Base-by-base conservation (phyloP, 92 coral and sea anemone genomes). In the Phymanthus crucifer region DNA sequence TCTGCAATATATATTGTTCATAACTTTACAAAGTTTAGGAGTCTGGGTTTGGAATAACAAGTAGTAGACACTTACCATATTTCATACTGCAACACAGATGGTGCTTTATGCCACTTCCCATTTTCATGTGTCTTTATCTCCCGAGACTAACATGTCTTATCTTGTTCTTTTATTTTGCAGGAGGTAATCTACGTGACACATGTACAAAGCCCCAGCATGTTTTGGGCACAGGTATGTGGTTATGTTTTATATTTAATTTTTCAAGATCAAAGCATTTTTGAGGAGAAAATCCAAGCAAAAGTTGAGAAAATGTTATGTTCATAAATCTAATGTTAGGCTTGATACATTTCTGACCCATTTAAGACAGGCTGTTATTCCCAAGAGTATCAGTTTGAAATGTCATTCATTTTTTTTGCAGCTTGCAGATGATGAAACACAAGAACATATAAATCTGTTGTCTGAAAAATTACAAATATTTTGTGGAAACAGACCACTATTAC, bases 181-280 rank as follows among this genome's bases (percentile, higher is more conserved):
- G 91, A 93, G 75, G 48, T 36, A 76, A 72, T 90, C 18, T 83
- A 80, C 50, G 79, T 89, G 1, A 91, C 98, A 23, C 87, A 89
- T 57, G 83, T 92, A 26, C 97, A 94, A 65, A 84, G 90, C 46
- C 96, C 97, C 16, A 83, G 81, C 21, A 40, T 72, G 31, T 87
- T 94, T 64, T 94, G 98, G 98, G 98, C 88, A 18, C 98, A 93
- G 97, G 97, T 93, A 76, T 31, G 10, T 38, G 5, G 10, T 38
- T 38, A 4, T 38, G 43, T 6, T 10, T 38, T 38, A 38, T 38
- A 10, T 38, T 38, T 38, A 38, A 37, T 3, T 3, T 37, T 37
- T 8, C 40, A 37, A 43, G 1, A 2, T 10, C 13, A 43, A 2
- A 43, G 45, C 10, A 38, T 38, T 38, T 38, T 11, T 38, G n/a